Evolutionary conservation across 2,888 invertebrate genomes (phyloP), one percentile per base, ranked within the genome.

Genomic region (Torymus aiolomorphi): DNA sequence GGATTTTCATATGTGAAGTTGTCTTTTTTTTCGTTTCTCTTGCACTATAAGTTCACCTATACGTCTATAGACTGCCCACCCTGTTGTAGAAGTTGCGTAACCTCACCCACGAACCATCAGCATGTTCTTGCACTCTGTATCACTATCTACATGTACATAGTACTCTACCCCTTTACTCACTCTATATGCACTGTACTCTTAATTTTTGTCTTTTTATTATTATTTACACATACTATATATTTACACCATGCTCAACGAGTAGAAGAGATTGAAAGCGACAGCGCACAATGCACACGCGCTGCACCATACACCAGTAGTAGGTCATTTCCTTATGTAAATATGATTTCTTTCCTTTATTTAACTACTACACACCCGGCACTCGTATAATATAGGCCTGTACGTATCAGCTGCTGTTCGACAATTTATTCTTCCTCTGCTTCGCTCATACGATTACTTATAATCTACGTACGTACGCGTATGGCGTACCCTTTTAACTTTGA

Each of bases 311-410:
- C 20, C 72, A 76, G 72, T 76, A 76, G 76, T 76, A 76, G 76
- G 76, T 77, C 74, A 80, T 70, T 77, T 74, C 77, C 77, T 80
- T 70, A 70, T 74, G 80, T 77, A 77, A 76, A 80, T 80, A 72
- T 66, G 59, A 72, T 56, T 61, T 78, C 73, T 73, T 66, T 73
- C 61, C 56, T 78, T 78, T 73, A 78, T 66, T 78, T 67, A 73
- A 78, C 61, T 78, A 61, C 20, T 74, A 61, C 42, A 56, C 73
- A 67, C 54, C 67, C 67, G 61, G 42, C 8, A 42, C 42, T 42
- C 8, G 42, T 42, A 42, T 42, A 42, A 42, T 78, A 56, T 52
- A 24, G 62, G 24, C 69, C n/a, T 42, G 56, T 52, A 54, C 31
- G 49, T 31, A 63, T 61, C 42, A 56, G 72, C 78, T 61, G 71